phyloP scores from a whole-genome alignment of 1,140 invertebrate genomes.

The Lepidotrigona ventralis region DNA sequence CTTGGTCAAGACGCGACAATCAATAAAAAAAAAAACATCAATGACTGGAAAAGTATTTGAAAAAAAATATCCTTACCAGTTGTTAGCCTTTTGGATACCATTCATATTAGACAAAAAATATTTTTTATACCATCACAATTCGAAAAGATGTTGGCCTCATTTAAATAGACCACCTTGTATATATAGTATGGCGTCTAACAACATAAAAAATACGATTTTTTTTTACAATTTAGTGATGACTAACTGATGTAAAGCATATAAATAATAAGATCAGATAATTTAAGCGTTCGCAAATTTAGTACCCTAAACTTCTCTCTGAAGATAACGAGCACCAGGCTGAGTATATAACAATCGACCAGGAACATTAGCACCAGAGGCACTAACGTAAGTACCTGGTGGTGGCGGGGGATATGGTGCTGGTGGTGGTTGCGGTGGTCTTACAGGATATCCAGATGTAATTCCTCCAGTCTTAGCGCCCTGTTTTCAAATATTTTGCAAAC shows the following conservation, averaged over 20 bases:
- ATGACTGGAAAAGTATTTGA: too few relatives aligned
- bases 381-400: constrained; percentile 74
- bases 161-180: neutral
- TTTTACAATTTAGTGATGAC: neutral
- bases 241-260: constrained; percentile 14
- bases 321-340: constrained; percentile 73
- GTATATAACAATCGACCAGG: constrained; percentile 74
- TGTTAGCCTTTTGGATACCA: too few relatives aligned
- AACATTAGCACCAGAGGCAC: constrained; percentile 71
- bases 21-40: too few relatives aligned
- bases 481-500: constrained; percentile 31
- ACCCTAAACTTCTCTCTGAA: constrained; percentile 73
- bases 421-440: constrained; percentile 77
- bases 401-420: constrained; percentile 70
- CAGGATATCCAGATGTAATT: constrained; percentile 82
- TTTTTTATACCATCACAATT: too few relatives aligned
- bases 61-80: too few relatives aligned
- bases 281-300: neutral
- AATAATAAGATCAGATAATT: neutral
- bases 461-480: constrained; percentile 81
- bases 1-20: too few relatives aligned
- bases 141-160: too few relatives aligned
- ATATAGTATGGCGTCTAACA: neutral
- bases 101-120: too few relatives aligned
- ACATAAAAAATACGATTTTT: neutral